Evolutionary conservation across 2,888 invertebrate genomes (phyloP), one percentile per base, ranked within the genome.

Genomic region (Morpho achilles): DNA sequence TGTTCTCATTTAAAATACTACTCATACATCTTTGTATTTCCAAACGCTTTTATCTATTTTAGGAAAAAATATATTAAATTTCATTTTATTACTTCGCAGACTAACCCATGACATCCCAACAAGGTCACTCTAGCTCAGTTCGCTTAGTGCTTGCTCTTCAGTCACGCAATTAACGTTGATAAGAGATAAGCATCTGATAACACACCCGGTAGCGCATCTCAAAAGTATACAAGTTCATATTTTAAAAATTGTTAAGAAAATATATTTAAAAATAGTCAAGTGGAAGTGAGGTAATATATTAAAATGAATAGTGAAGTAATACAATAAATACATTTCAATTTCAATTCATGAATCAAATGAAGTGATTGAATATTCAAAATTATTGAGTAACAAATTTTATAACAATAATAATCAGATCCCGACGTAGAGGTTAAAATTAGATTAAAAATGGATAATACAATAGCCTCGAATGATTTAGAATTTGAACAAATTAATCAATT

Each of bases 401-500:
- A n/a, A 42, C 16, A 16, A 9, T 47, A 8, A 22, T 23, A 23
- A 45, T 42, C 42, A 22, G 1, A 55, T 46, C 40, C 16, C n/a
- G 23, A 23, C 2, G 23, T 4, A 4, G 4, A 32, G 32, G 32
- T 32, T 5, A 32, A 23, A 23, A 23, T 4, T 23, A 4, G 23
- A 10, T n/a, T 45, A 42, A 49, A 46, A 9, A 53, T 50, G 53
- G 45, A 58, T 60, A 59, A 76, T 78, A 75, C 57, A 69, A 48
- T 5, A 7, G 5, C 63, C 67, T 8, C 53, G 63, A 41, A 58
- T 70, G 72, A 77, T 47, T 48, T 58, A 7, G 87, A 87, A 57
- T 86, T 73, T 50, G 70, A 77, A 41, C 65, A 83, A 77, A 73
- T 90, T n/a, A 77, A 84, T 56, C 65, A 80, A 67, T 60, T 90